These are phyloP conservation scores for Murina feae DNA, from an alignment of 2,113 vertebrate genomes.

Conservation along the genomic window DNA sequence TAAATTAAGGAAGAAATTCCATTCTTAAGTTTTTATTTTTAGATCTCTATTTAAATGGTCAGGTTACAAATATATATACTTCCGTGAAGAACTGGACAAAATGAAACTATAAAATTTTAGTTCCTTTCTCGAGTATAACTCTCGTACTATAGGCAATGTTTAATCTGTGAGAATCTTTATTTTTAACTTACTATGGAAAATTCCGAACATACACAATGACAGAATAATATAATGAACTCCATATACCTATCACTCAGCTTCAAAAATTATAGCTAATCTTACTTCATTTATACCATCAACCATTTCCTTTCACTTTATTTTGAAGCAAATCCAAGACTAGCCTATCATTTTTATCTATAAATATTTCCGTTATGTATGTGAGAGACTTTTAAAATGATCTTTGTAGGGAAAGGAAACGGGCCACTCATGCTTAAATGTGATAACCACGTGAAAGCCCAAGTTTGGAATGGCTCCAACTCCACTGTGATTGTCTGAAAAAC, in stretches of 20 bases:
- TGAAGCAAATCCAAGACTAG: constrained; percentile 41
- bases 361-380: neutral
- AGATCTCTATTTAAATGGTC: constrained; percentile 23
- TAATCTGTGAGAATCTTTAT: neutral
- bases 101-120: neutral
- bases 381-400: constrained; percentile 45
- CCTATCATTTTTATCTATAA: constrained; percentile 51
- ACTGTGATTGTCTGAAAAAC: constrained; percentile 1
- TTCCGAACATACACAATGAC: neutral
- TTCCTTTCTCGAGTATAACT: neutral
- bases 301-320: neutral
- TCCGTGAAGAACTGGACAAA: neutral
- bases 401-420: constrained; percentile 60
- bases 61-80: neutral
- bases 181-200: neutral
- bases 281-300: neutral
- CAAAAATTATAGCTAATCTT: neutral
- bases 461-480: constrained; percentile 42
- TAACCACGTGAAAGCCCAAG: constrained; percentile 31
- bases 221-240: neutral
- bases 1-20: constrained; percentile 33
- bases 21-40: neutral
- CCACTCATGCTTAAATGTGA: constrained; percentile 38
- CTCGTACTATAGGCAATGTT: neutral
- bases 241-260: neutral